Evolutionary conservation across 2,888 invertebrate genomes (phyloP), one percentile per base, ranked within the genome.

Genomic region (Adelognathus sp.): DNA sequence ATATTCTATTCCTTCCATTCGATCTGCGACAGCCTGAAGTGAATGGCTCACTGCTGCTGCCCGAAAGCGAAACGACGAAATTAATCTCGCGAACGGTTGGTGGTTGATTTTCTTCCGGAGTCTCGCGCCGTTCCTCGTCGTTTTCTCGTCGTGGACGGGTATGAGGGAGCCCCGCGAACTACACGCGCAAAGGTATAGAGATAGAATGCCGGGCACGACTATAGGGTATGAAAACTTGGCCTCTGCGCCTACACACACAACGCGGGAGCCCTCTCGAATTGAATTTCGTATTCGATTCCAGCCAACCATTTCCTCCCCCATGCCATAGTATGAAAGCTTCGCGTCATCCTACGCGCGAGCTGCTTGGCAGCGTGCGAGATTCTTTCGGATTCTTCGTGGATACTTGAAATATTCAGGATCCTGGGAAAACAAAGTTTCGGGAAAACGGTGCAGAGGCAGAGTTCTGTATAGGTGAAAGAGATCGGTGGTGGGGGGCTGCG

Each of bases 401-500:
- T 79, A 79, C 75, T 79, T 79, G 79, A 79, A 79, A 79, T 79
- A 79, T 79, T 76, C 79, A 76, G 52, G 75, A 79, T 79, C 71
- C 76, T 76, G 79, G n/a, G 75, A 79, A 76, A 79, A 76, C 75
- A 79, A 79, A 79, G 79, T 79, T 79, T 72, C n/a, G 24, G 21
- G 24, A 61, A 50, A 50, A n/a, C 46, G 24, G 46, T 18, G 70
- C 66, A 29, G 31, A n/a, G 52, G 60, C 60, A 29, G 52, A 29
- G 60, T 52, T 46, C 31, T 52, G 46, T 61, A 46, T 41, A 18
- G 31, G 36, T 27, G 6, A 33, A 50, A 50, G n/a, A 29, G 52
- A 52, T 5, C 14, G 61, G 33, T 61, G n/a, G 61, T 31, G 54
- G 31, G 64, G 54, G 44, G 64, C 44, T 27, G 74, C 14, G 56